Percentiles rank a stretch among this genome's conserved stretches.
Evolutionary conservation across 2,113 vertebrate genomes (phyloP).

Genomic region (Sialia sialis): DNA sequence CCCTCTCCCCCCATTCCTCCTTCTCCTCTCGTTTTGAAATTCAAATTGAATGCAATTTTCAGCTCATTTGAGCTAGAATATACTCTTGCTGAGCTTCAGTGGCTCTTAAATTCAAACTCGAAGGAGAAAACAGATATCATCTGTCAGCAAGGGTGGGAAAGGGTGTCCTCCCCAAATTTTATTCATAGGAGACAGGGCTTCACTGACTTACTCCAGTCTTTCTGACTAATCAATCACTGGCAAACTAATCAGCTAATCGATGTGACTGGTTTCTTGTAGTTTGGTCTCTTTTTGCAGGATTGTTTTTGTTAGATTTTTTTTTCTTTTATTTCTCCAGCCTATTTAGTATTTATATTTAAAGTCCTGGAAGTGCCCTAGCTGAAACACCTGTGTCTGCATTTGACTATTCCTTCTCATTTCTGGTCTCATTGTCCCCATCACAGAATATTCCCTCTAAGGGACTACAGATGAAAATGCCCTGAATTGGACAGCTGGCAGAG

Average conservation of each 20-base stretch:
- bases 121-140: constrained; percentile 84
- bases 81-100: constrained; percentile 83
- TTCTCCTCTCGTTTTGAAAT: constrained; percentile 79
- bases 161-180: constrained; percentile 58
- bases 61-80: constrained; percentile 88
- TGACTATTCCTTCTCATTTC: not conserved
- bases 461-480: not conserved
- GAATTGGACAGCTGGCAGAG: not conserved
- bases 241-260: constrained; percentile 77
- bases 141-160: constrained; percentile 73
- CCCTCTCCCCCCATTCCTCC: not conserved
- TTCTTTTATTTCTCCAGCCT: not conserved
- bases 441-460: not conserved
- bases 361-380: constrained; percentile 33
- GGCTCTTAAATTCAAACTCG: constrained; percentile 81
- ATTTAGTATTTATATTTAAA: constrained; percentile 51
- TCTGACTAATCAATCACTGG: constrained; percentile 67
- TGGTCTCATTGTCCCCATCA: not conserved
- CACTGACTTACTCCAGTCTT: constrained; percentile 70
- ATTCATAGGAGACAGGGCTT: constrained; percentile 65
- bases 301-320: not conserved
- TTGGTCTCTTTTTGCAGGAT: not conserved
- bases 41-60: constrained; percentile 88
- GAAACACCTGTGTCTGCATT: not conserved
- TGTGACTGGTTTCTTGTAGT: constrained; percentile 41